A percentile compares a stretch with the other conserved stretches of the same genome.
phyloP scores from a whole-genome alignment of 2,113 vertebrate genomes.

The Podocnemis expansa region DNA sequence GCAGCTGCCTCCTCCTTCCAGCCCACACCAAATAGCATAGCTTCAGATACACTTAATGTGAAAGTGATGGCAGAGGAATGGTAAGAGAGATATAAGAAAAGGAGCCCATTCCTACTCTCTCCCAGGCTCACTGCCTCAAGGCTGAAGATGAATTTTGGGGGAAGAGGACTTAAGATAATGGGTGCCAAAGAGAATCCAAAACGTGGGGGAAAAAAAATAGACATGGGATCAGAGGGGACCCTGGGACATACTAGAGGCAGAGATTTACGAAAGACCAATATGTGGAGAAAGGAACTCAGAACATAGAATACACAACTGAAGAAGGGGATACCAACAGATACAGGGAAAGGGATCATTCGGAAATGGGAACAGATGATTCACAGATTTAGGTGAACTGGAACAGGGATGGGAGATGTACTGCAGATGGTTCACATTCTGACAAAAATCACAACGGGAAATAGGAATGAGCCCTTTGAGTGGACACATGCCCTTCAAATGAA shows the following conservation, averaged over 20 bases:
- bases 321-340: not conserved
- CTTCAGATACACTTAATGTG: conserved; percentile 3
- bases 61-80: conserved; percentile 31
- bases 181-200: conserved; percentile 33
- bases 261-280: not conserved
- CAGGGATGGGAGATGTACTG: not conserved
- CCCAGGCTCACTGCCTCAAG: not conserved
- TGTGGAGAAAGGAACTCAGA: not conserved
- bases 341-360: not conserved
- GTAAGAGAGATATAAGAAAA: conserved; percentile 44
- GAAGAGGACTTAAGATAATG: not conserved
- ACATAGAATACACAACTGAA: not conserved
- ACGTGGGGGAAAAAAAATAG: conserved; percentile 39
- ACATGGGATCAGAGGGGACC: conserved; percentile 25
- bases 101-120: conserved; percentile 33
- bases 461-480: not conserved
- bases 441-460: not conserved
- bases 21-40: conserved; percentile 51
- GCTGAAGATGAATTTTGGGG: not conserved
- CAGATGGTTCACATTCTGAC: not conserved
- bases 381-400: not conserved
- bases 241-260: not conserved
- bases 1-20: not conserved
- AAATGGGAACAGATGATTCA: not conserved
- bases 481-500: not conserved